Evolutionary conservation across 2,113 vertebrate genomes (phyloP).

Genomic region (Rana temporaria): DNA sequence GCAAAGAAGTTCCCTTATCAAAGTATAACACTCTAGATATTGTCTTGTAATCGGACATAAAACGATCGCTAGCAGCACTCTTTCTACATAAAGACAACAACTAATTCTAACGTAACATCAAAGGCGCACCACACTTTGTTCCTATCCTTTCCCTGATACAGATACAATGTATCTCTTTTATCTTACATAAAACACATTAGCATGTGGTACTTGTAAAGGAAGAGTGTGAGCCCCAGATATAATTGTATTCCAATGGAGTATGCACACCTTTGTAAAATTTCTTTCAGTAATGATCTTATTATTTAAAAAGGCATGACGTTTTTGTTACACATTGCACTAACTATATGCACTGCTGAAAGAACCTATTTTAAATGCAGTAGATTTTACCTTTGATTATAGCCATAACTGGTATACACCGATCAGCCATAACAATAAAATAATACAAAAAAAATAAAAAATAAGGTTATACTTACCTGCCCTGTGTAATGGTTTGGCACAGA

Average conservation of each 20-base stretch:
- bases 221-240: background rate
- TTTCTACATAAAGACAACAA: background rate
- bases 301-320: background rate
- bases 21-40: background rate
- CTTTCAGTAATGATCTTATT: background rate
- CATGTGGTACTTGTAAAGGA: background rate
- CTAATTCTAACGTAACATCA: slow-evolving; percentile 23
- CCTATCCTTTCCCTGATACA: background rate
- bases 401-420: too few relatives aligned
- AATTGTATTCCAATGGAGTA: background rate
- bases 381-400: background rate
- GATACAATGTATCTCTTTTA: background rate
- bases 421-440: too few relatives aligned
- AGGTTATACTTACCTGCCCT: too few relatives aligned
- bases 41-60: background rate
- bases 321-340: background rate
- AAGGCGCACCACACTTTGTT: slow-evolving; percentile 1
- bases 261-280: background rate
- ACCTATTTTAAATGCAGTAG: background rate
- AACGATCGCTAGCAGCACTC: background rate
- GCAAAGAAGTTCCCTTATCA: background rate
- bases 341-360: background rate
- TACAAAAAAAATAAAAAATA: too few relatives aligned
- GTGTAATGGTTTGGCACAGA: too few relatives aligned
- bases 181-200: background rate